phyloP scores from a whole-genome alignment of 2,888 invertebrate species.

The Chaitophorus viminalis region DNA sequence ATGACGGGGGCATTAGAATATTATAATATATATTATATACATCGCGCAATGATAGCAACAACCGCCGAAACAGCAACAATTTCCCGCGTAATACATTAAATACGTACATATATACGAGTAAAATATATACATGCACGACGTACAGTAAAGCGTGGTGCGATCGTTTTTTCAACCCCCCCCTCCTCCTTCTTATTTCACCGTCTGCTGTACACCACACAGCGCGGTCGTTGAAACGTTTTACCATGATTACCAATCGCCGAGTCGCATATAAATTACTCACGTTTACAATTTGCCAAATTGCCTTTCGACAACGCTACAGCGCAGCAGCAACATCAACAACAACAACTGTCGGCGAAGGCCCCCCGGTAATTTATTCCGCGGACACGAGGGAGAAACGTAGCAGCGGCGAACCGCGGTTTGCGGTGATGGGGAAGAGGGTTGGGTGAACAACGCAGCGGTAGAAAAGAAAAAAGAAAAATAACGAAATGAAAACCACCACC shows the following conservation, averaged over 20 bases:
- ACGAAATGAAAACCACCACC: background rate
- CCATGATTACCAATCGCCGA: constrained; percentile 59
- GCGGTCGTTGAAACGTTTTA: constrained; percentile 51
- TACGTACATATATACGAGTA: background rate
- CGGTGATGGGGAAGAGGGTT: background rate
- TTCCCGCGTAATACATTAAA: background rate
- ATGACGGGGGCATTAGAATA: background rate
- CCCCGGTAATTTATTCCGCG: constrained; percentile 48
- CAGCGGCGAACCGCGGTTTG: background rate
- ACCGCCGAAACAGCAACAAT: background rate
- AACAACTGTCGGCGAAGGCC: constrained; percentile 29
- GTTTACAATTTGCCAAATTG: constrained; percentile 61
- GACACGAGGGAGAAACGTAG: constrained; percentile 14
- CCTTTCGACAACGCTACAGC: constrained; percentile 51
- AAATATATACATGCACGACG: background rate
- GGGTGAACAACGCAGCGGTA: background rate
- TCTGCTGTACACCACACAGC: background rate
- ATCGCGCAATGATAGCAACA: background rate
- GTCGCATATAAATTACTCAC: constrained; percentile 55
- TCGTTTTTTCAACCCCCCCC: background rate
- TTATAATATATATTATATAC: background rate
- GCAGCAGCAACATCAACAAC: background rate
- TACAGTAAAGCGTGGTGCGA: background rate
- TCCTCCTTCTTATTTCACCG: background rate
- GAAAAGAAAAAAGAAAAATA: background rate